These are phyloP conservation scores for Tigriopus californicus DNA, from an alignment of 2,888 invertebrate species.

Conservation along the genomic window DNA sequence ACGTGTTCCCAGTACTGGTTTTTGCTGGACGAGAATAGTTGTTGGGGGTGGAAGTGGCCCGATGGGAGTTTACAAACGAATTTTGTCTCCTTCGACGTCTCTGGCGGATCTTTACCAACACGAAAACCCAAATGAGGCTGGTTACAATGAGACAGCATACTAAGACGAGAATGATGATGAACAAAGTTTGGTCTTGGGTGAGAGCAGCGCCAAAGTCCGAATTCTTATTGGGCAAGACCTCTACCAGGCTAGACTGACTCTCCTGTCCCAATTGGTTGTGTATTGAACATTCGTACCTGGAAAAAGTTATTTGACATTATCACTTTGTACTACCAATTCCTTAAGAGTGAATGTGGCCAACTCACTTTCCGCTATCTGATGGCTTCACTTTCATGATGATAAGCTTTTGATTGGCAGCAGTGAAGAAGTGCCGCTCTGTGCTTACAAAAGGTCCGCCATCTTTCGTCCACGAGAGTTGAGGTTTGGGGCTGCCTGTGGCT, in stretches of 20 bases:
- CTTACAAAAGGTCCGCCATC: conserved; percentile 40
- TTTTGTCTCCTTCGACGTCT: conserved; percentile 40
- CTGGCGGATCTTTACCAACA: conserved; percentile 46
- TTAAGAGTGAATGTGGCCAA: neutral
- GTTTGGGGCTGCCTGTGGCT: conserved; percentile 65
- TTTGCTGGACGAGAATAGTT: no score
- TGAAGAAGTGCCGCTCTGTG: conserved; percentile 65
- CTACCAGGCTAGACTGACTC: conserved; percentile 47
- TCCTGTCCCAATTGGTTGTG: conserved; percentile 63
- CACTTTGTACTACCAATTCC: no score
- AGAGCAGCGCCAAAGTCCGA: neutral
- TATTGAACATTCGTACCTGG: conserved; percentile 65
- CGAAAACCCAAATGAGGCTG: conserved; percentile 73
- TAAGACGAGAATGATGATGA: conserved; percentile 70
- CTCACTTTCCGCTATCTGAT: conserved; percentile 1
- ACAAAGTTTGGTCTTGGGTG: conserved; percentile 41
- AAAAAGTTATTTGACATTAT: neutral
- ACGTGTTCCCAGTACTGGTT: no score
- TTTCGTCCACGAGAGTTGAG: conserved; percentile 62
- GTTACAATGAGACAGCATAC: conserved; percentile 81
- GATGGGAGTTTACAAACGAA: no score
- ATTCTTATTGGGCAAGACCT: conserved; percentile 21
- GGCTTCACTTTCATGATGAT: conserved; percentile 58
- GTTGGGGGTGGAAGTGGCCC: no score
- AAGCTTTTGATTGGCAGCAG: conserved; percentile 65